phyloP scores from a whole-genome alignment of 2,888 invertebrate species.

The Nomada ferruginata region DNA sequence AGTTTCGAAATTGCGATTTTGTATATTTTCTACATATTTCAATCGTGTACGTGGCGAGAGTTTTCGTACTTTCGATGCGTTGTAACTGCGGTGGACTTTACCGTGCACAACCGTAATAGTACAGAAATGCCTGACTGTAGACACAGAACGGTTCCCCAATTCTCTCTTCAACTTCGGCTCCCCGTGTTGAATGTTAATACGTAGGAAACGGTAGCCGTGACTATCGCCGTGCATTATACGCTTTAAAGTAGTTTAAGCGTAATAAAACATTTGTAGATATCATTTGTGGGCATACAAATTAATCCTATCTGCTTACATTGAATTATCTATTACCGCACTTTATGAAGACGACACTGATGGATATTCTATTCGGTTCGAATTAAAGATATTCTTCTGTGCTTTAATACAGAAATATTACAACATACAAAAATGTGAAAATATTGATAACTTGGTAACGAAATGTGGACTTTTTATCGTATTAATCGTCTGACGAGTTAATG shows the following conservation, averaged over 20 bases:
- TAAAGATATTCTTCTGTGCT: no score
- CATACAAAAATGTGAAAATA: no score
- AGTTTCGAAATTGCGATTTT: background rate
- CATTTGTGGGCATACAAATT: no score
- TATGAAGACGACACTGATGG: no score
- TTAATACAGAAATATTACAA: no score
- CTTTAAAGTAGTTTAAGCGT: constrained; percentile 21
- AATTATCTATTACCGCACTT: no score
- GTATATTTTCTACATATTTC: constrained; percentile 7
- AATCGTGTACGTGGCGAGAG: constrained; percentile 17
- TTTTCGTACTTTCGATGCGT: constrained; percentile 26
- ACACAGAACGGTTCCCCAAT: constrained; percentile 60
- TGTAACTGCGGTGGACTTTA: background rate
- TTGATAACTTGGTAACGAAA: no score
- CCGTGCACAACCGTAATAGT: constrained; percentile 49
- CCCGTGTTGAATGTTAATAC: constrained; percentile 66
- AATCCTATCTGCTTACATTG: no score
- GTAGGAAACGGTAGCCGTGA: constrained; percentile 53
- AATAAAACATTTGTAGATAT: constrained; percentile 13
- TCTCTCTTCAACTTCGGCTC: constrained; percentile 50
- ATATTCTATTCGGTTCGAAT: no score
- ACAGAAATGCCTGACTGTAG: constrained; percentile 67
- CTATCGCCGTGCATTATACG: constrained; percentile 28
- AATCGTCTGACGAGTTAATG: no score
- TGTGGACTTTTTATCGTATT: no score